Percentiles rank a stretch among this genome's conserved stretches.
Evolutionary conservation across 1,140 invertebrate species (phyloP).

Genomic region (Ptiloglossa arizonensis): DNA sequence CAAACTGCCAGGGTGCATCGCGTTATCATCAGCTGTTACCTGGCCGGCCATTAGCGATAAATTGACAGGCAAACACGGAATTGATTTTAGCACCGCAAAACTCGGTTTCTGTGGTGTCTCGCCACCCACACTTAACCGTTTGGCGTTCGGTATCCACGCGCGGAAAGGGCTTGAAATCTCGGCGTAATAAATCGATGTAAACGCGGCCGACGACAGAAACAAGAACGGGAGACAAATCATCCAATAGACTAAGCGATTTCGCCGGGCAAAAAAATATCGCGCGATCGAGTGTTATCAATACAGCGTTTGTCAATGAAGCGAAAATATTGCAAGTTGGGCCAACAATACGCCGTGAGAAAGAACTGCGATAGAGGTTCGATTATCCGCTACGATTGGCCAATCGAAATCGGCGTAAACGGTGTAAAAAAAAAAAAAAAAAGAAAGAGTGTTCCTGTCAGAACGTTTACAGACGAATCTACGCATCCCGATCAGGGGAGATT

Average conservation of each 20-base stretch:
- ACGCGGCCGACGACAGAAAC: conserved; percentile 51
- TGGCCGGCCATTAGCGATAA: conserved; percentile 70
- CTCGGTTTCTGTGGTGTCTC: conserved; percentile 69
- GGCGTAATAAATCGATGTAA: conserved; percentile 70
- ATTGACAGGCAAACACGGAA: conserved; percentile 73
- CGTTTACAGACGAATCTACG: too few relatives aligned
- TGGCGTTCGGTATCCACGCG: conserved; percentile 60
- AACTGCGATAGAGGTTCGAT: background rate
- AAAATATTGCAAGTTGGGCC: conserved; percentile 24
- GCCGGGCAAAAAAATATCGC: conserved; percentile 36
- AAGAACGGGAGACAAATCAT: conserved; percentile 47
- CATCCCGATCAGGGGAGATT: too few relatives aligned
- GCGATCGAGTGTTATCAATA: conserved; percentile 58
- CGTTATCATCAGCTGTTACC: conserved; percentile 72
- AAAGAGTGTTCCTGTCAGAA: too few relatives aligned
- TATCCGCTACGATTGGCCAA: conserved; percentile 2
- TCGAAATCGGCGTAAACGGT: background rate
- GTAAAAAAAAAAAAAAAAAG: too few relatives aligned
- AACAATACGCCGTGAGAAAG: background rate
- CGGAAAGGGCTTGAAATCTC: conserved; percentile 48
- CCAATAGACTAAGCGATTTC: conserved; percentile 35
- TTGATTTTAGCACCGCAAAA: conserved; percentile 73
- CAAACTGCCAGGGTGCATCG: conserved; percentile 70
- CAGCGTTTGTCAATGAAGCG: conserved; percentile 39
- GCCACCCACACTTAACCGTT: conserved; percentile 67